Evolutionary conservation across 2,113 vertebrate species (phyloP).

Genomic region (Mus pahari): DNA sequence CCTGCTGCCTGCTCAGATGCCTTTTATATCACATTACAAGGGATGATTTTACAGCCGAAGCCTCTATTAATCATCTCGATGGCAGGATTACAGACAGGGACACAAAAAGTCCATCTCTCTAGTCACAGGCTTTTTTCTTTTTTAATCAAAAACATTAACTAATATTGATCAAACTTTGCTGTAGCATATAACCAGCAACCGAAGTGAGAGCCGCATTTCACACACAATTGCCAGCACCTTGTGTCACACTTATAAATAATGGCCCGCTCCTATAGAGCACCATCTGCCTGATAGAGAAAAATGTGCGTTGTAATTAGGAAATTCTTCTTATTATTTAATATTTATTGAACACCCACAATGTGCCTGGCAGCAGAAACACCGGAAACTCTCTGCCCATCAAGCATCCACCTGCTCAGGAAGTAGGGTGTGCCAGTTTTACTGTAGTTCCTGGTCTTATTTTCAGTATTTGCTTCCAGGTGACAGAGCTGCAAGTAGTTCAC

Average conservation of each 20-base stretch:
- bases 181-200: conserved; percentile 69
- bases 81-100: conserved; percentile 66
- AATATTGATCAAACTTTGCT: conserved; percentile 81
- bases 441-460: conserved; percentile 66
- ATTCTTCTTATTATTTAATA: conserved; percentile 82
- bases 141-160: conserved; percentile 77
- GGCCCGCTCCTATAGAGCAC: conserved; percentile 80
- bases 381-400: conserved; percentile 59
- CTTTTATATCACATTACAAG: conserved; percentile 67
- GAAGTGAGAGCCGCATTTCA: conserved; percentile 64
- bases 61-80: conserved; percentile 74
- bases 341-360: conserved; percentile 74
- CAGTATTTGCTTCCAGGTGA: conserved; percentile 40
- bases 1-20: conserved; percentile 43
- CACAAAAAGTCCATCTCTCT: conserved; percentile 58
- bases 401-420: conserved; percentile 65
- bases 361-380: conserved; percentile 70
- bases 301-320: conserved; percentile 86
- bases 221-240: conserved; percentile 72
- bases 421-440: conserved; percentile 54
- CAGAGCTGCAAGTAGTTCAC: neutral
- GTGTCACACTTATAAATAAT: conserved; percentile 82
- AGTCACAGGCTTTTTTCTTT: conserved; percentile 59
- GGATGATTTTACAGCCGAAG: conserved; percentile 63
- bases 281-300: conserved; percentile 85